Base-by-base conservation (phyloP, 2,888 invertebrate species). In the Dorcus parallelipipedus region DNA sequence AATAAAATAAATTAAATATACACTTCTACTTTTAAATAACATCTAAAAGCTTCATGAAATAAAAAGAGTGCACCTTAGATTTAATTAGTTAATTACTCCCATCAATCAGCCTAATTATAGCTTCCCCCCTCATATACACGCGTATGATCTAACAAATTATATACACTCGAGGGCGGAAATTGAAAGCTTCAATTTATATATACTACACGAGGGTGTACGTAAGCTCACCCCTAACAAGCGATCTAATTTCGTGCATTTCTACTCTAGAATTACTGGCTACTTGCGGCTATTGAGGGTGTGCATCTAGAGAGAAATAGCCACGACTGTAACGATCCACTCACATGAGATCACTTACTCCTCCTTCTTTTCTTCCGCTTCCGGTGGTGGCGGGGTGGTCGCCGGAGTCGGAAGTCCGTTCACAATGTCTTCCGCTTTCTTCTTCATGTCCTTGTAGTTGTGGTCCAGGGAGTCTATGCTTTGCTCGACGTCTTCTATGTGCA, bases 271-370 rank as follows among this genome's bases (percentile, higher is more conserved):
- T 38, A 45, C 47, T 3, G 7, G 14, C 20, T 45, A 45, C 9
- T 17, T 45, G 14, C 42, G 42, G 14, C 42, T 17, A 45, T 23
- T 20, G 9, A 45, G 26, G 26, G 26, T 33, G 26, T 33, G 26
- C 17, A 45, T 45, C 45, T 45, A 45, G 45, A 45, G 17, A 45
- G 45, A 45, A 17, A 17, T 10, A 41, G 41, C n/a, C 45, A 45
- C 52, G 23, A 38, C 26, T 33, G 40, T 17, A 52, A 55, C 33
- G 51, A 64, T 42, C 71, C 74, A 75, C 75, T 75, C 75, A 75
- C 74, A 73, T 75, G 67, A 67, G 70, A 71, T 67, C 71, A 73
- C 74, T 73, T 75, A 74, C 73, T 74, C 74, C 73, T 73, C 71
- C 73, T 71, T 71, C 67, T 70, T 66, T 55, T 61, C 63, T 64